Evolutionary conservation across 2,888 invertebrate genomes (phyloP), one percentile per base, ranked within the genome.

Genomic region (Sinodicranocentrus sp.): DNA sequence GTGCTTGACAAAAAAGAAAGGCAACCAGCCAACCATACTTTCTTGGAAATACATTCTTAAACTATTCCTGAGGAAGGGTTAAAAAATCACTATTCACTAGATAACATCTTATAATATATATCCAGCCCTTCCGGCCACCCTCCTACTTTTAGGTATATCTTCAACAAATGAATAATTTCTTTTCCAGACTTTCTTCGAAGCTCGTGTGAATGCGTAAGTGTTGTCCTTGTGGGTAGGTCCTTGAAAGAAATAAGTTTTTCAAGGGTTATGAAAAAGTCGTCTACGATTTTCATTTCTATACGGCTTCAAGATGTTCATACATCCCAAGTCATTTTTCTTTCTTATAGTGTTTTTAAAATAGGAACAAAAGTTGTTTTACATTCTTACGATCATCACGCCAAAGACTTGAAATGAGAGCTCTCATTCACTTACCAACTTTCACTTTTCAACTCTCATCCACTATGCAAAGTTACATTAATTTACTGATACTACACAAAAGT

Each of bases 371-470:
- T 48, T 48, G 15, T 21, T 57, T 57, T 23, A n/a, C n/a, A n/a
- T n/a, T n/a, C n/a, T n/a, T 21, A 57, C 57, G 21, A 57, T n/a
- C 6, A 57, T 57, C 23, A 23, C 21, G 57, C 21, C 10, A 23
- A 57, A 57, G 57, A 73, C 48, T 67, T 72, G 52, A 72, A 73
- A 80, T 80, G 72, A 67, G 67, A 82, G 73, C 82, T 73, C 65
- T 82, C 82, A 68, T 82, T 82, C 59, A 73, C 57, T 67, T 59
- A 68, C 48, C 33, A 73, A 72, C 54, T 72, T 67, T 73, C 52
- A 52, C 26, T 25, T 68, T 68, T 48, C 33, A 25, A 48, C 52
- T 68, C 15, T 52, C 63, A 63, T 63, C 63, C 33, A 21, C 26
- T 39, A 39, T 57, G 61, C 33, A 44, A 65, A 43, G 48, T 68